Evolutionary conservation across 2,797 vertebrate species (phyloP), one percentile per base, ranked within the genome.

Genomic region (Cossypha dichroa): DNA sequence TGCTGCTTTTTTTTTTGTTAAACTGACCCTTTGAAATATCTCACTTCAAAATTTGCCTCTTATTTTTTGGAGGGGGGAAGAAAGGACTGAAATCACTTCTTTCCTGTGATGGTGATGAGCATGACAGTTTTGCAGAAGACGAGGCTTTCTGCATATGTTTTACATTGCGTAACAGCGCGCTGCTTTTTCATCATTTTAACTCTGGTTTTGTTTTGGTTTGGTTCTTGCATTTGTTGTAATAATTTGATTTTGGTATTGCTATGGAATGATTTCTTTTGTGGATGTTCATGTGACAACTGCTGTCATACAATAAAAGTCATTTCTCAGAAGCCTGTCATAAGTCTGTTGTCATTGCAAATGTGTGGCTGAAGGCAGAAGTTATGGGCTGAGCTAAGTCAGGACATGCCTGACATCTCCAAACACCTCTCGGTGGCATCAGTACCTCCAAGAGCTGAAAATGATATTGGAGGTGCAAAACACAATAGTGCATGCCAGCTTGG

Each of bases 261-360:
- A 8, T 48, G 54, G 67, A 92, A 86, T 38, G 13, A 33, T 69
- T 81, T 74, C 64, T 70, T 83, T 66, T 81, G 82, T 94, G 81
- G 81, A 68, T 0, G 0, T 95, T 90, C 80, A 56, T 0, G 0
- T 70, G 85, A 73, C 73, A 59, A 7, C 62, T 80, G 56, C 66
- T 86, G 89, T 86, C n/a, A 7, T 84, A 90, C 85, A 96, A 94
- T 94, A 96, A 96, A 97, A 83, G n/a, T 33, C 20, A 7, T 91
- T 97, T 92, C 94, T 94, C 69, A 93, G 58, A 94, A 77, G 62
- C 1, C 1, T 80, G 51, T 55, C 59, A 4, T 33, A 33, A 40
- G 48, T 70, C 49, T 95, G 33, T 90, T 5, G 0, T 95, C 51
- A 31, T 88, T 94, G 38, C 4, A 3, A 9, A 34, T 14, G 16